These are phyloP conservation scores for Acrocyrtus sp. DNA, from an alignment of 2,888 invertebrate species.

Conservation along the genomic window DNA sequence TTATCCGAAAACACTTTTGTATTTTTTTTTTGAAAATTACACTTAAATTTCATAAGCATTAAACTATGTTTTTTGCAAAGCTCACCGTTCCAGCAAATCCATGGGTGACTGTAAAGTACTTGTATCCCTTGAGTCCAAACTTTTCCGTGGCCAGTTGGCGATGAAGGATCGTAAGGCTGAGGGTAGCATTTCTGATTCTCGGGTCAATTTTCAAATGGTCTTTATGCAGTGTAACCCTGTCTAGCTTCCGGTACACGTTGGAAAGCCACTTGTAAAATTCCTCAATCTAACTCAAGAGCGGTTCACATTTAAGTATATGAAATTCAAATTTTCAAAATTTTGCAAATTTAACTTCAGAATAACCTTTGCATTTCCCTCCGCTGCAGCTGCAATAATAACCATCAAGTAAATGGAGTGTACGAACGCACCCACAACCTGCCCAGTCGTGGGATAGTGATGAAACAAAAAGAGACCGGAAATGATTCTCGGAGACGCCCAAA, in stretches of 20 bases:
- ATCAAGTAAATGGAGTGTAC: background rate
- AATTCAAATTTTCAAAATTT: slow-evolving; percentile 14
- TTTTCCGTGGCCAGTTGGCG: slow-evolving; percentile 8
- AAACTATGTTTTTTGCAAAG: too few species aligned
- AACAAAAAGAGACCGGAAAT: slow-evolving; percentile 18
- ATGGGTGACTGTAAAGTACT: slow-evolving; percentile 16
- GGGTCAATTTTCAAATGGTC: too few species aligned
- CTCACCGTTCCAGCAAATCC: slow-evolving; percentile 15
- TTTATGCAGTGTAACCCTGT: background rate
- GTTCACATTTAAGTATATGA: slow-evolving; percentile 11
- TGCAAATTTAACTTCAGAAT: too few species aligned
- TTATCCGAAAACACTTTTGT: background rate
- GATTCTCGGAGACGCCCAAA: slow-evolving; percentile 8
- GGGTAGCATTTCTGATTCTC: slow-evolving; percentile 5
- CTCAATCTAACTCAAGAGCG: background rate
- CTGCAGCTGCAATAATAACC: slow-evolving; percentile 1
- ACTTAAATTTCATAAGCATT: background rate
- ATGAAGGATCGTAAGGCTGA: slow-evolving; percentile 5
- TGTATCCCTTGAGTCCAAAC: slow-evolving; percentile 18
- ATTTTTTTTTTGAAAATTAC: background rate
- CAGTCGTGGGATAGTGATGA: too few species aligned
- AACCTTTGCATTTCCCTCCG: slow-evolving; percentile 16
- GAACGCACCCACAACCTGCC: slow-evolving; percentile 1
- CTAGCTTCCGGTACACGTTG: background rate
- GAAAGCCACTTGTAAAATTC: background rate